These are phyloP conservation scores for Poecile montanus DNA, from an alignment of 2,797 vertebrate species.

Conservation along the genomic window DNA sequence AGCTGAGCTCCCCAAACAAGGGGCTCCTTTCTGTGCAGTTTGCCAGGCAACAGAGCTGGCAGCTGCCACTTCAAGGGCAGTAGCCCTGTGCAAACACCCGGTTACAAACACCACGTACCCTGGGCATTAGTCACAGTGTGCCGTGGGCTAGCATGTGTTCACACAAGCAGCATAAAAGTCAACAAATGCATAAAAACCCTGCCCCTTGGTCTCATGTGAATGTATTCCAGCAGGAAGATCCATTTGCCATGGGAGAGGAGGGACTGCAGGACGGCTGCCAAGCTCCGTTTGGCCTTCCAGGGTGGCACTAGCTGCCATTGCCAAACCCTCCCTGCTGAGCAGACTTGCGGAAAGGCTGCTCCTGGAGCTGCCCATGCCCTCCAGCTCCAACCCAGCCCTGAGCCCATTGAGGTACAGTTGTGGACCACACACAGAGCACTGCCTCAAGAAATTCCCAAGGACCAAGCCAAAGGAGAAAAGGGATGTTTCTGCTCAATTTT, in stretches of 20 bases:
- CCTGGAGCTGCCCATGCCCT: accelerated
- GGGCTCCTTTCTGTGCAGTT: background rate
- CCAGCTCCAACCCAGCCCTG: background rate
- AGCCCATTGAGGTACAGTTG: background rate
- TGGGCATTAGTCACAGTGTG: background rate
- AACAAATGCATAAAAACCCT: background rate
- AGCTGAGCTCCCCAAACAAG: background rate
- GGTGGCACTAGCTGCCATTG: background rate
- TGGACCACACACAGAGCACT: background rate
- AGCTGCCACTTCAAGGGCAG: background rate
- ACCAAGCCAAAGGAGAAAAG: background rate
- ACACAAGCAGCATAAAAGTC: background rate
- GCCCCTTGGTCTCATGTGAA: background rate
- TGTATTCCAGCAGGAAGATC: background rate
- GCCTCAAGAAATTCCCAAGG: background rate
- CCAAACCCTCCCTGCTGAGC: background rate
- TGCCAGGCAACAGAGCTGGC: background rate
- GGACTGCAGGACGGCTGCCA: background rate
- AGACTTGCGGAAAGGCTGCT: background rate
- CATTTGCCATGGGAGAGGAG: background rate
- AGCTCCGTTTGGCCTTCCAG: accelerated
- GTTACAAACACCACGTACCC: background rate
- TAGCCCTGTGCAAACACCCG: background rate
- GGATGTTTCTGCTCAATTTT: background rate
- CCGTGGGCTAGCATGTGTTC: background rate